These are phyloP conservation scores for Cistogaster globosa DNA, from an alignment of 2,888 invertebrate genomes.

Conservation along the genomic window DNA sequence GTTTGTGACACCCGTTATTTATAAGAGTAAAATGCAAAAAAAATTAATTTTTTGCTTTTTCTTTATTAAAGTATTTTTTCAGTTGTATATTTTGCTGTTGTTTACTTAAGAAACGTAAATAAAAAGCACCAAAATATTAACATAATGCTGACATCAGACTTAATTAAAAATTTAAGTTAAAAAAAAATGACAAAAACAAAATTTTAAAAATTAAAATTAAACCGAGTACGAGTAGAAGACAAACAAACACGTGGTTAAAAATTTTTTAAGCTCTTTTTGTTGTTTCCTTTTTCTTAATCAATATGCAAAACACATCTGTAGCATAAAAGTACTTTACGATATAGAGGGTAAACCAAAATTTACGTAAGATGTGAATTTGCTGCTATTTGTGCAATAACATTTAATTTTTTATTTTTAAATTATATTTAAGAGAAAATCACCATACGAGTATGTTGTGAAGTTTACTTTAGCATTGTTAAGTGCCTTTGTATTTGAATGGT, in stretches of 20 bases:
- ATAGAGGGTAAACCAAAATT: no score
- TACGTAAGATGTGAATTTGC: no score
- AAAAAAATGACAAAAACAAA: not conserved
- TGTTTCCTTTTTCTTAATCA: constrained; percentile 6
- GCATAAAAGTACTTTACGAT: not conserved
- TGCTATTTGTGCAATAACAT: no score
- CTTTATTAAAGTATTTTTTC: no score
- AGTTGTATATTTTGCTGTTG: constrained; percentile 19
- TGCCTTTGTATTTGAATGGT: no score
- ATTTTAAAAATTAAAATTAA: not conserved
- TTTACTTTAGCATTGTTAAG: no score
- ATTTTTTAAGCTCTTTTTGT: not conserved
- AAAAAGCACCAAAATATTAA: constrained; percentile 70
- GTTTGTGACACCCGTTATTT: no score
- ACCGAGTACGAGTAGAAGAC: constrained; percentile 2
- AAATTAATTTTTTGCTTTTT: constrained; percentile 20
- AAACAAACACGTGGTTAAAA: constrained; percentile 45
- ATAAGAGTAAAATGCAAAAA: constrained; percentile 34
- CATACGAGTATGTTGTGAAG: no score
- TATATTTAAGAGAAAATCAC: no score
- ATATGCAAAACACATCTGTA: constrained; percentile 72
- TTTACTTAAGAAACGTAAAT: constrained; percentile 24
- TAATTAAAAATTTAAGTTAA: constrained; percentile 47
- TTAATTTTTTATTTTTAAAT: no score
- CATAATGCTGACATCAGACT: constrained; percentile 72